These are phyloP conservation scores for Hiodon tergisus DNA, from an alignment of 2,113 vertebrate genomes.

Conservation along the genomic window DNA sequence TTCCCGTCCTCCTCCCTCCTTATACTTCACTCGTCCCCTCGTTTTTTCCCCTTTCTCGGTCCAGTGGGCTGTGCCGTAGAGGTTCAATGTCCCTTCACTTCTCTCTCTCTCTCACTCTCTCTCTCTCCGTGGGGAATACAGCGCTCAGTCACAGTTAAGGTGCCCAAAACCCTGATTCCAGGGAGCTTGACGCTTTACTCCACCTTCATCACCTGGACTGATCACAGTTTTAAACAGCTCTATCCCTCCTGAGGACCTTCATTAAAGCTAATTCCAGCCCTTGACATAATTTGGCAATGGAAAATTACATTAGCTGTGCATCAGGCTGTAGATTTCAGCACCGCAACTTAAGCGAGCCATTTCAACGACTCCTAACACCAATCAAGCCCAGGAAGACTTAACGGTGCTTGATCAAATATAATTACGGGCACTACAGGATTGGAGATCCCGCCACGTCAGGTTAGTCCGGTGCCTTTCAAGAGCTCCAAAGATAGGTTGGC, in stretches of 20 bases:
- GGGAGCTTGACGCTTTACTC: neutral
- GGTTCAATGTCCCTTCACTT: neutral
- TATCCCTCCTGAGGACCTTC: neutral
- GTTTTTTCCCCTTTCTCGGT: neutral
- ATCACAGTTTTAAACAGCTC: neutral
- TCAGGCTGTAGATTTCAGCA: neutral
- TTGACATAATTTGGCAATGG: conserved; percentile 11
- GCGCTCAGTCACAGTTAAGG: neutral
- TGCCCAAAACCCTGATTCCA: neutral
- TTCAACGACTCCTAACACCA: conserved; percentile 17
- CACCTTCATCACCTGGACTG: conserved; percentile 11
- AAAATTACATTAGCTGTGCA: neutral
- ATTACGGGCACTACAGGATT: conserved; percentile 4
- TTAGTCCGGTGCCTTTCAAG: neutral
- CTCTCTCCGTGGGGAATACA: neutral
- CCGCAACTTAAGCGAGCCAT: conserved; percentile 16
- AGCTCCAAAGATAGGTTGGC: neutral
- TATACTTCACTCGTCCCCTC: neutral
- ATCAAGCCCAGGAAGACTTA: conserved; percentile 21
- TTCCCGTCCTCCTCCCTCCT: neutral
- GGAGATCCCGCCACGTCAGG: neutral
- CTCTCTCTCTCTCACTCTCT: conserved; percentile 7
- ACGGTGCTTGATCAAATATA: conserved; percentile 14
- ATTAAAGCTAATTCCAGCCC: conserved; percentile 15
- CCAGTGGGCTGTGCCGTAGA: conserved; percentile 1